A percentile compares a stretch with the other conserved stretches of the same genome.
Conservation (phyloP, 1,140 invertebrate species). For the Maconellicoccus hirsutus region DNA sequence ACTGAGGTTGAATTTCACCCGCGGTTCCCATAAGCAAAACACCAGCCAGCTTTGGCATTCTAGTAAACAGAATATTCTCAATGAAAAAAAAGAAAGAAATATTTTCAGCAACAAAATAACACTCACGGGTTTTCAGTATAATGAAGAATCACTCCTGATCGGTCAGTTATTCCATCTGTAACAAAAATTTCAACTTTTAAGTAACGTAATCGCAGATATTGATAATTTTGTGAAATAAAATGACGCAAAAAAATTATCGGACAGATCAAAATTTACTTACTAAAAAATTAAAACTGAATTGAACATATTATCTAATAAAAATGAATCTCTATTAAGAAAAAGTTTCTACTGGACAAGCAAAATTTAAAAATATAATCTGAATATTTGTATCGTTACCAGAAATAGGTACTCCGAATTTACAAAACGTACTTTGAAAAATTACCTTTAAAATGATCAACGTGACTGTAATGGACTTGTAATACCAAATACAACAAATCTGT, state of each 20-base stretch:
- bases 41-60: conserved; percentile 67
- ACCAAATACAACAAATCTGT: conserved; percentile 66
- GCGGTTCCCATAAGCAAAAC: conserved; percentile 74
- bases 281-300: no score
- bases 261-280: not conserved
- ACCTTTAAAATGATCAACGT: conserved; percentile 19
- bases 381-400: no score
- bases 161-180: conserved; percentile 59
- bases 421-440: no score
- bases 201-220: not conserved
- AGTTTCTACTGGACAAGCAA: no score
- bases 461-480: conserved; percentile 83
- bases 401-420: no score
- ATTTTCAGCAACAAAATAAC: no score
- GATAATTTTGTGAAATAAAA: no score
- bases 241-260: conserved; percentile 29
- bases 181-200: conserved; percentile 26
- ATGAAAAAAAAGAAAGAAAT: conserved; percentile 28
- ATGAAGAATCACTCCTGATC: conserved; percentile 65
- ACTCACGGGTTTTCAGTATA: conserved; percentile 63
- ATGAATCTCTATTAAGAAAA: no score
- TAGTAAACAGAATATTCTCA: conserved; percentile 34
- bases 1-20: conserved; percentile 57
- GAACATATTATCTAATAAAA: no score
- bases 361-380: no score